Percentiles rank a stretch among this genome's conserved stretches.
Conservation (phyloP, 1,140 invertebrate genomes). For the Anadara kagoshimensis region DNA sequence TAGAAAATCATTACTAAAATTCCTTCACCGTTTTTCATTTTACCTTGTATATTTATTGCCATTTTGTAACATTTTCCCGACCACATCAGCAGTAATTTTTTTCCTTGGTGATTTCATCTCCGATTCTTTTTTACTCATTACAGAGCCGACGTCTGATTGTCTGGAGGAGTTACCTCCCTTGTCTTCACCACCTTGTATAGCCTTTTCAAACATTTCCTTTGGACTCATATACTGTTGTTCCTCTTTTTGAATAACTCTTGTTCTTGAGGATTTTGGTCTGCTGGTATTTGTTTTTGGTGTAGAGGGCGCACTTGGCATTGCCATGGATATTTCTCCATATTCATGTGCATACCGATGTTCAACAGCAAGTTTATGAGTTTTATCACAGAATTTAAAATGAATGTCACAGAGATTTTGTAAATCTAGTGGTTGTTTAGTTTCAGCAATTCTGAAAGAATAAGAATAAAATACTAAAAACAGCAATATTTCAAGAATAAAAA, state of each 20-base stretch:
- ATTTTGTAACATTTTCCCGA: too few species aligned
- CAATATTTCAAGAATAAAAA: too few species aligned
- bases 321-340: slow-evolving; percentile 60
- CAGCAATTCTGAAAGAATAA: neutral
- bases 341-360: slow-evolving; percentile 66
- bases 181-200: slow-evolving; percentile 33
- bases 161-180: neutral
- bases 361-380: slow-evolving; percentile 57
- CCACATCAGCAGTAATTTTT: too few species aligned
- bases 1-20: too few species aligned
- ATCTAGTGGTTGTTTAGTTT: slow-evolving; percentile 19
- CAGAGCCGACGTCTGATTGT: neutral
- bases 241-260: slow-evolving; percentile 14
- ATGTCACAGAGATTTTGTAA: slow-evolving; percentile 44
- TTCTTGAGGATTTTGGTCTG: slow-evolving; percentile 36
- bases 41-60: too few species aligned
- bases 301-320: slow-evolving; percentile 46
- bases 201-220: slow-evolving; percentile 59
- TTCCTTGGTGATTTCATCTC: too few species aligned
- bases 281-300: slow-evolving; percentile 45
- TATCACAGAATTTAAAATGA: slow-evolving; percentile 61
- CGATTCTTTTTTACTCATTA: too few species aligned
- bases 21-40: too few species aligned
- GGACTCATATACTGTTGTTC: slow-evolving; percentile 48
- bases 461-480: neutral